Percentiles rank a stretch among this genome's conserved stretches.
Conservation (phyloP, 1,140 invertebrate species). For the Scaptomyza montana region DNA sequence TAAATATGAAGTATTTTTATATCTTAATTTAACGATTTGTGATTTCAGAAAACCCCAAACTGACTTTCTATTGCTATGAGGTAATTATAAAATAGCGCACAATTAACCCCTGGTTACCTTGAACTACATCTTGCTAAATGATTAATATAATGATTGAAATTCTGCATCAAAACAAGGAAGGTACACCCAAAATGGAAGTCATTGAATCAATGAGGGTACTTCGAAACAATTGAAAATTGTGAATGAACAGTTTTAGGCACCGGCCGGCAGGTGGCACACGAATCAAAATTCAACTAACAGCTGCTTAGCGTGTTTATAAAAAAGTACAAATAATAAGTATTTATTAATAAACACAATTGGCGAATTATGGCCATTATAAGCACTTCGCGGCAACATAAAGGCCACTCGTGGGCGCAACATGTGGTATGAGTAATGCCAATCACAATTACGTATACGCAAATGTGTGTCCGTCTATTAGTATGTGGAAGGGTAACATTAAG, state of each 20-base stretch:
- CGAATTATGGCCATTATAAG: slow-evolving; percentile 27
- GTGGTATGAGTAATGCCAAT: slow-evolving; percentile 53
- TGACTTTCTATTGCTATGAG: neutral
- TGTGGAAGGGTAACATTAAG: slow-evolving; percentile 18
- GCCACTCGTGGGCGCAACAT: slow-evolving; percentile 29
- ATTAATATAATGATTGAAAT: too few relatives aligned
- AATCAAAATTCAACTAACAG: slow-evolving; percentile 48
- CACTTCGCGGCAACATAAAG: slow-evolving; percentile 16
- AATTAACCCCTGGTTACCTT: neutral
- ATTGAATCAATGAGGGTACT: too few relatives aligned
- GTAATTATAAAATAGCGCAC: neutral
- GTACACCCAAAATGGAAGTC: too few relatives aligned
- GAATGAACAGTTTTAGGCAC: slow-evolving; percentile 20
- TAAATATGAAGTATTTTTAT: too few relatives aligned
- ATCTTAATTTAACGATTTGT: neutral
- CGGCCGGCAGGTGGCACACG: slow-evolving; percentile 48
- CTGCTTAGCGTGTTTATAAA: slow-evolving; percentile 18
- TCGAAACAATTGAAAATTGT: too few relatives aligned
- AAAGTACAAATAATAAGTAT: slow-evolving; percentile 29
- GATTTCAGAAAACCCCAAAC: neutral
- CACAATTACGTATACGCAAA: neutral
- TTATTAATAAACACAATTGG: slow-evolving; percentile 35
- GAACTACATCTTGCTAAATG: neutral
- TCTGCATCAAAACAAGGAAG: too few relatives aligned
- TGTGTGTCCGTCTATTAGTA: neutral